Evolutionary conservation across 2,888 invertebrate species (phyloP).

Genomic region (Neria commutata): DNA sequence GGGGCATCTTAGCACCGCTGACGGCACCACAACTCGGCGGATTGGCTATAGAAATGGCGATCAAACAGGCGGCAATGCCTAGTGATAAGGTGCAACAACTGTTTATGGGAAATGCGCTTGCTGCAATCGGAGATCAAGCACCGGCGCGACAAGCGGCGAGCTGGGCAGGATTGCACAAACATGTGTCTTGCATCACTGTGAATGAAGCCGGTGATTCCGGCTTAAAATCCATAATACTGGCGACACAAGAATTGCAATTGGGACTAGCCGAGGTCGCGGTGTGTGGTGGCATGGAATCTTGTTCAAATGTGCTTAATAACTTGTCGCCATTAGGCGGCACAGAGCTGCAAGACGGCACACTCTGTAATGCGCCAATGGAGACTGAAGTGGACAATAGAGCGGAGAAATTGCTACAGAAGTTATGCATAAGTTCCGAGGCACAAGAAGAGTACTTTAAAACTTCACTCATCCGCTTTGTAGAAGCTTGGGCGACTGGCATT

Average conservation of each 20-base stretch:
- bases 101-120: constrained; percentile 76
- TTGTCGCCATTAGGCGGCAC: constrained; percentile 83
- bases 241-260: constrained; percentile 84
- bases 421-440: constrained; percentile 77
- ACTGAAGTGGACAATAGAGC: constrained; percentile 78
- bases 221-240: constrained; percentile 80
- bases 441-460: constrained; percentile 90
- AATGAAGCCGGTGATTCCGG: constrained; percentile 97
- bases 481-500: constrained; percentile 75
- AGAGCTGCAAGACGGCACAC: constrained; percentile 84
- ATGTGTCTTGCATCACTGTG: constrained; percentile 84
- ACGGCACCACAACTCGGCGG: constrained; percentile 86
- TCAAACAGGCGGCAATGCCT: constrained; percentile 79
- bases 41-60: constrained; percentile 80
- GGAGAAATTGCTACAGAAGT: constrained; percentile 90
- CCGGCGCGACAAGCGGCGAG: constrained; percentile 91
- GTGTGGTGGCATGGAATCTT: constrained; percentile 97
- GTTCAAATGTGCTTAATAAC: constrained; percentile 97
- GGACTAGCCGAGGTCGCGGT: constrained; percentile 78
- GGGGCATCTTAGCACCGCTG: constrained; percentile 77
- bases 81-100: constrained; percentile 88
- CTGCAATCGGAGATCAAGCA: constrained; percentile 76
- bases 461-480: constrained; percentile 83
- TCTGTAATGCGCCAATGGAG: constrained; percentile 95
- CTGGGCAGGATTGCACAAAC: constrained; percentile 79